Base-by-base conservation (phyloP, 2,113 vertebrate species). In the Rhinoptilus africanus region DNA sequence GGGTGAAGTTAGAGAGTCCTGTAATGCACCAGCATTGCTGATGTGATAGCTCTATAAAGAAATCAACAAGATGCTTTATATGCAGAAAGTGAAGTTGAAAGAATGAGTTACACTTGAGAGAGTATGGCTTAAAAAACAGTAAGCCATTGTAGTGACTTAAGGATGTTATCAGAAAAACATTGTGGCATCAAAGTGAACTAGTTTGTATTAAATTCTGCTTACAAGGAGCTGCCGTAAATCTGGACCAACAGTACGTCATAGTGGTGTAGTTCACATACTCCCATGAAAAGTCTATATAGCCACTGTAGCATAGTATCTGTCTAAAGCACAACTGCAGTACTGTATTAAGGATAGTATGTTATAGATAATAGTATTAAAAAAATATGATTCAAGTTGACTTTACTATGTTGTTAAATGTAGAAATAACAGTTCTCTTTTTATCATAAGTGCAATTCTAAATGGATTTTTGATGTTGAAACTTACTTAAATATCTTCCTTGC, bases 1-100 rank as follows among this genome's bases (percentile, higher is more conserved):
- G 12, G 3, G 21, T 62, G 51, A 54, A 39, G 30, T 78, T 48
- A 48, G n/a, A 83, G 45, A 18, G 45, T 54, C 21, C 59, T 48
- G 19, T 39, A 62, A 35, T 0, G 1, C 3, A 2, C 39, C 30
- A 56, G 8, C n/a, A 10, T 54, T 74, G 39, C 22, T 48, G 41
- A 54, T 60, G 56, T 41, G 30, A 32, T 71, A 39, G 18, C 5
- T 90, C 26, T 75, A 10, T 51, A 71, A 53, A 41, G 62, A 53
- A 85, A 35, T 45, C 30, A 32, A 21, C 13, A 74, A 56, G 35
- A 62, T 34, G 13, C 10, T 48, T 56, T 68, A 17, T 62, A 50
- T 7, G 3, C 26, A 30, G 47, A 47, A 88, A 54, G 4, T 78
- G 35, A 67, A 60, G 12, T 12, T 79, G 59, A 60, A 89, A 73